phyloP scores from a whole-genome alignment of 2,888 invertebrate species.

The Eupithecia dodoneata region DNA sequence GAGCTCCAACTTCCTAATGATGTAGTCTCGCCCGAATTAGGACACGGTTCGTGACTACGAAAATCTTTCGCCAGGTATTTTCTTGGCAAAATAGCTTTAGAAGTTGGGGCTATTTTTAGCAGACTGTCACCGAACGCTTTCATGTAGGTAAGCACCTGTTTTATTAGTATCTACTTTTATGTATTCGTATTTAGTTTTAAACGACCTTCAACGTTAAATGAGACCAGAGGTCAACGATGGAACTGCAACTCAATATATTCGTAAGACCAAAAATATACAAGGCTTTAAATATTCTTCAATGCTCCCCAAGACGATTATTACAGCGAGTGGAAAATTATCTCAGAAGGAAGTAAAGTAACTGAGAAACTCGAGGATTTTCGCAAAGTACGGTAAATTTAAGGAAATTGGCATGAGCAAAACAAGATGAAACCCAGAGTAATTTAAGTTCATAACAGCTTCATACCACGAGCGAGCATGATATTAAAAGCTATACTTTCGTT shows the following conservation, averaged over 20 bases:
- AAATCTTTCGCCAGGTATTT: constrained; percentile 24
- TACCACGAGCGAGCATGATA: constrained; percentile 6
- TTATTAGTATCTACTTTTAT: not conserved
- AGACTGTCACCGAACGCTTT: not conserved
- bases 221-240: too few relatives aligned
- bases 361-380: constrained; percentile 17
- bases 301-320: constrained; percentile 5
- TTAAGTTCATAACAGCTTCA: constrained; percentile 18
- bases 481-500: constrained; percentile 3
- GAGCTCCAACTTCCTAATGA: constrained; percentile 44
- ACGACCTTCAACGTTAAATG: not conserved
- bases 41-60: constrained; percentile 34
- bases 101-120: not conserved
- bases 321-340: not conserved
- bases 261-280: not conserved
- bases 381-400: constrained; percentile 13
- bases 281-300: not conserved
- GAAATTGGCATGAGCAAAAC: constrained; percentile 9
- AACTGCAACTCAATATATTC: not conserved
- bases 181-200: not conserved
- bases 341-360: constrained; percentile 9
- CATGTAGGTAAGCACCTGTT: not conserved
- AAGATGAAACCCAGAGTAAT: constrained; percentile 25
- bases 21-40: constrained; percentile 39
- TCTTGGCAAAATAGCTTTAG: constrained; percentile 10